Base-by-base conservation (phyloP, 2,113 vertebrate species). In the Leptodactylus fuscus region DNA sequence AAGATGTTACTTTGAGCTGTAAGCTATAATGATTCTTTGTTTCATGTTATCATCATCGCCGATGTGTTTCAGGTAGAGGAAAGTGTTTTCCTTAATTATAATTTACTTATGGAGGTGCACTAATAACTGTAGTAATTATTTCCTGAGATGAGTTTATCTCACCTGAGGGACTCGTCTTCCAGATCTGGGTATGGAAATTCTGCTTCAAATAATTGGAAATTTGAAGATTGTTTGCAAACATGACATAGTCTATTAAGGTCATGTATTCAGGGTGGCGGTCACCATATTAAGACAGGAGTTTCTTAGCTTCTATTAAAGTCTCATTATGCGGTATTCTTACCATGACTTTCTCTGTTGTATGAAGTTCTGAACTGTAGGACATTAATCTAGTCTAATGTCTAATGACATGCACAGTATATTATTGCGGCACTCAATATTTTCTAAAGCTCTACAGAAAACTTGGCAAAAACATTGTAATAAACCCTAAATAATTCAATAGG, bases 151-250 rank as follows among this genome's bases (percentile, higher is more conserved):
- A 77, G 76, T 38, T 80, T 60, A 87, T 90, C 90, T 92, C 87
- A 90, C 88, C 88, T 88, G 87, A 87, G 87, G 88, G 89, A 74
- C 88, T 87, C 87, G 3, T 65, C 83, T 91, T 91, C 36, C 81
- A 88, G 78, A 55, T 29, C 51, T 81, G 81, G 83, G 58, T 86
- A 88, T 49, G 73, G 29, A 80, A 44, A 87, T 81, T 53, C 83
- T 88, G 77, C 76, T 88, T 86, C 81, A 85, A 90, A 85, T 89
- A 74, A 79, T 82, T 90, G 83, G 76, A 46, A 85, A 90, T 81
- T 38, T 74, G 85, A 58, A n/a, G 78, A 88, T 48, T 89, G 74
- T 91, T 92, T 91, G 82, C 89, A 91, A 92, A 92, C 75, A 88
- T 90, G 87, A 87, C 74, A 90, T 46, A 62, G 62, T 87, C 82